Percentiles rank a stretch among this genome's conserved stretches.
Evolutionary conservation across 2,797 vertebrate genomes (phyloP).

Genomic region (Poecilia picta): DNA sequence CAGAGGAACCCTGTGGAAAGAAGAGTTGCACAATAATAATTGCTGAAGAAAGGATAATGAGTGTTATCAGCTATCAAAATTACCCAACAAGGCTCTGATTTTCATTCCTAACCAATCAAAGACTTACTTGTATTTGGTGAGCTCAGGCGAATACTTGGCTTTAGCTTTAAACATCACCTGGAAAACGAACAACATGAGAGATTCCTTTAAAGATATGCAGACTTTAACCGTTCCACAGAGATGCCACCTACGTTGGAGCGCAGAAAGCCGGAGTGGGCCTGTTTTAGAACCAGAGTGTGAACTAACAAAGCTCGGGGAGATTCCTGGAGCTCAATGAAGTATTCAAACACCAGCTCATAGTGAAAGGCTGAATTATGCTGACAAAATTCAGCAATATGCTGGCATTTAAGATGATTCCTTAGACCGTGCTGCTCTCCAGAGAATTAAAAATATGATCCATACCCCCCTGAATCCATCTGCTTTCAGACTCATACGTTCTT

Average conservation of each 20-base stretch:
- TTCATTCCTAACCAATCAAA: neutral
- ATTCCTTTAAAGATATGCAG: neutral
- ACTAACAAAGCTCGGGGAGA: slow-evolving; percentile 35
- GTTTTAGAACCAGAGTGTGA: slow-evolving; percentile 37
- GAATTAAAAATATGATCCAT: neutral
- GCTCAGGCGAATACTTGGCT: slow-evolving; percentile 93
- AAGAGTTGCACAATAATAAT: neutral
- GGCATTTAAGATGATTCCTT: no score
- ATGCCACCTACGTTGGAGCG: neutral
- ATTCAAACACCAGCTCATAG: slow-evolving; percentile 2
- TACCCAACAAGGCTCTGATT: neutral
- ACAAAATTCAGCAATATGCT: neutral
- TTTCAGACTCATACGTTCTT: neutral
- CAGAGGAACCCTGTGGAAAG: slow-evolving; percentile 83
- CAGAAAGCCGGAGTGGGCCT: neutral
- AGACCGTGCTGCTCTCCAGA: neutral
- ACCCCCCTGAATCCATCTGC: neutral
- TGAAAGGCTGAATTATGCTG: neutral
- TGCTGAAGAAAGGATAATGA: neutral
- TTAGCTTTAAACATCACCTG: slow-evolving; percentile 95
- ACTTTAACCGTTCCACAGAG: neutral
- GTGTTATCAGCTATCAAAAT: neutral
- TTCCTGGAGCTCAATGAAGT: slow-evolving; percentile 23
- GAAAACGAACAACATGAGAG: slow-evolving; percentile 1
- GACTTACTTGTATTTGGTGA: slow-evolving; percentile 96